Percentiles rank a stretch among this genome's conserved stretches.
These are phyloP conservation scores for Solenopsis invicta DNA, from an alignment of 1,140 invertebrate species.

Conservation along the genomic window DNA sequence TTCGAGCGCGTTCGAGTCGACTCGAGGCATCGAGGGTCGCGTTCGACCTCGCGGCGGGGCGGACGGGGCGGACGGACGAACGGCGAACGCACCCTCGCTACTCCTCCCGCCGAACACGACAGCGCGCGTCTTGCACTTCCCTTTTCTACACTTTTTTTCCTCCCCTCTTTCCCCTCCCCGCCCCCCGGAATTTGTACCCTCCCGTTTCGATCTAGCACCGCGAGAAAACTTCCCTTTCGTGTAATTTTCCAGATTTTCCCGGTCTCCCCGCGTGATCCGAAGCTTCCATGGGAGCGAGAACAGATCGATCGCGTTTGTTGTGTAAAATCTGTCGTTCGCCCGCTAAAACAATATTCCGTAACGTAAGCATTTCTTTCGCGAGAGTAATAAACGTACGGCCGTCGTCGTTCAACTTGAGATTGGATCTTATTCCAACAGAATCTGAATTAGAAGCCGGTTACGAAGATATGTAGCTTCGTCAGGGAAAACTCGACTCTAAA, in stretches of 20 bases:
- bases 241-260: background rate
- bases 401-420: background rate
- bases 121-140: constrained; percentile 21
- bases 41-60: constrained; percentile 50
- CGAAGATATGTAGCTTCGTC: no score
- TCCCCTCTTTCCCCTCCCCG: no score
- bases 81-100: no score
- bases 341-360: background rate
- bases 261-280: background rate
- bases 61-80: no score
- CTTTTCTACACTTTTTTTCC: background rate
- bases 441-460: background rate
- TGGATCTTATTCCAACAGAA: background rate
- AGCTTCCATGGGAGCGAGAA: background rate
- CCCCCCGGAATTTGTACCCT: background rate
- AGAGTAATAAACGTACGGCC: background rate
- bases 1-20: no score
- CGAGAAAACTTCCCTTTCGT: background rate
- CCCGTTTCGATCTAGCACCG: background rate
- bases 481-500: background rate
- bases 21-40: constrained; percentile 43
- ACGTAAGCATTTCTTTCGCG: background rate
- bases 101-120: no score
- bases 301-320: background rate
- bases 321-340: background rate